These are phyloP conservation scores for Garra rufa DNA, from an alignment of 2,113 vertebrate genomes.

Conservation along the genomic window DNA sequence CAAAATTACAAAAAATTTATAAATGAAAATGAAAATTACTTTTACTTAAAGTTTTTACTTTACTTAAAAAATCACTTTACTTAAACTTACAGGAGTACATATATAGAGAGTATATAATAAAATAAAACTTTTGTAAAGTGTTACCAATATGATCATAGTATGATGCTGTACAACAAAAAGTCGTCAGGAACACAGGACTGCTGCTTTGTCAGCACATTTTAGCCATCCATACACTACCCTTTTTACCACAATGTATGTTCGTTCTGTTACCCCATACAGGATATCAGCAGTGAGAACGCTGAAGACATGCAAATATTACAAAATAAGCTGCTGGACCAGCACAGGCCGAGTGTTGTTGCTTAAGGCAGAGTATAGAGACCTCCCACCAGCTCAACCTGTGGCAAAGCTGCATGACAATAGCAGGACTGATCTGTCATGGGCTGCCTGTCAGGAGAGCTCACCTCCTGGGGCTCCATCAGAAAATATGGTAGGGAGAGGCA, in stretches of 20 bases:
- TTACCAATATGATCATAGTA: neutral
- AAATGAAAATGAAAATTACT: no score
- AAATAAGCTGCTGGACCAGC: neutral
- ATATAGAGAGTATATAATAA: no score
- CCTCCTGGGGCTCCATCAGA: constrained; percentile 30
- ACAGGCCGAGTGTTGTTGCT: neutral
- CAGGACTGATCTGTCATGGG: neutral
- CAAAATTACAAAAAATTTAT: neutral
- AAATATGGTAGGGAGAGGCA: constrained; percentile 19
- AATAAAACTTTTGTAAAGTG: no score
- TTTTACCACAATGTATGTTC: neutral
- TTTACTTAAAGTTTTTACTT: no score
- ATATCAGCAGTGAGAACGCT: neutral
- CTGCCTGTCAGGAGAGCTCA: constrained; percentile 16
- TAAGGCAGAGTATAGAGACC: constrained; percentile 4
- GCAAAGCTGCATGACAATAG: constrained; percentile 9
- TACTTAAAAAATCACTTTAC: no score
- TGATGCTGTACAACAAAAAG: neutral
- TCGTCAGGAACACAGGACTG: neutral
- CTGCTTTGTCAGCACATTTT: neutral
- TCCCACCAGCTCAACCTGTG: constrained; percentile 20
- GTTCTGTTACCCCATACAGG: neutral
- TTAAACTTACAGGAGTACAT: no score
- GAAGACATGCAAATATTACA: constrained; percentile 3
- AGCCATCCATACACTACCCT: neutral